phyloP scores from a whole-genome alignment of 2,113 vertebrate species.

The Ptilorrhoa leucosticta region DNA sequence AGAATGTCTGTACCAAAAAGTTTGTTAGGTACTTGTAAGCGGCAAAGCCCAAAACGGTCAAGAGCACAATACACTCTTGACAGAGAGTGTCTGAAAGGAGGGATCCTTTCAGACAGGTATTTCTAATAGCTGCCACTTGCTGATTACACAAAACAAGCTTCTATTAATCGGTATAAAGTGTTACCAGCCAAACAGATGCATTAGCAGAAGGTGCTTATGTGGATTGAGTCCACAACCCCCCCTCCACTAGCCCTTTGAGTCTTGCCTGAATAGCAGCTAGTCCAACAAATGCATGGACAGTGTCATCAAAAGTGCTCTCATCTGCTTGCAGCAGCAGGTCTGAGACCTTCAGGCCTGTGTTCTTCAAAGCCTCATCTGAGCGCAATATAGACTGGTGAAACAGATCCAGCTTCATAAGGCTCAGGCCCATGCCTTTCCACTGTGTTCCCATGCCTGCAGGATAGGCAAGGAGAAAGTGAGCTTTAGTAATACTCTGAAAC shows the following conservation, averaged over 20 bases:
- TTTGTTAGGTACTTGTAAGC: neutral
- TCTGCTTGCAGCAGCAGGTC: slow-evolving; percentile 80
- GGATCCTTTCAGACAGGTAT: neutral
- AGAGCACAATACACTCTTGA: neutral
- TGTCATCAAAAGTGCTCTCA: slow-evolving; percentile 87
- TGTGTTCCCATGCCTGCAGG: slow-evolving; percentile 92
- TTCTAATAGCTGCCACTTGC: neutral
- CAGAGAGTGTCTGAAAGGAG: too few species aligned
- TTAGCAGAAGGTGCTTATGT: neutral
- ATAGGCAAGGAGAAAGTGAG: neutral
- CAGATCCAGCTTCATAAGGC: slow-evolving; percentile 84
- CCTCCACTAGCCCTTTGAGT: neutral
- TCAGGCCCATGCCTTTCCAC: slow-evolving; percentile 90
- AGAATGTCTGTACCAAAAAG: neutral
- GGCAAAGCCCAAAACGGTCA: neutral
- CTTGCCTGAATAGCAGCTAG: slow-evolving; percentile 93
- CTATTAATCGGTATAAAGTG: rapidly evolving
- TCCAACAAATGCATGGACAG: slow-evolving; percentile 84
- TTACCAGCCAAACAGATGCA: neutral
- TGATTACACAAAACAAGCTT: neutral
- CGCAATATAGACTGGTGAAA: slow-evolving; percentile 87
- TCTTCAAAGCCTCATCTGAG: slow-evolving; percentile 80
- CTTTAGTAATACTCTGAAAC: neutral
- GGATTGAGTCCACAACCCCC: neutral
- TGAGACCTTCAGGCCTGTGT: slow-evolving; percentile 84